Conservation (phyloP, 1,140 invertebrate species). For the Drosophila micromelanica region DNA sequence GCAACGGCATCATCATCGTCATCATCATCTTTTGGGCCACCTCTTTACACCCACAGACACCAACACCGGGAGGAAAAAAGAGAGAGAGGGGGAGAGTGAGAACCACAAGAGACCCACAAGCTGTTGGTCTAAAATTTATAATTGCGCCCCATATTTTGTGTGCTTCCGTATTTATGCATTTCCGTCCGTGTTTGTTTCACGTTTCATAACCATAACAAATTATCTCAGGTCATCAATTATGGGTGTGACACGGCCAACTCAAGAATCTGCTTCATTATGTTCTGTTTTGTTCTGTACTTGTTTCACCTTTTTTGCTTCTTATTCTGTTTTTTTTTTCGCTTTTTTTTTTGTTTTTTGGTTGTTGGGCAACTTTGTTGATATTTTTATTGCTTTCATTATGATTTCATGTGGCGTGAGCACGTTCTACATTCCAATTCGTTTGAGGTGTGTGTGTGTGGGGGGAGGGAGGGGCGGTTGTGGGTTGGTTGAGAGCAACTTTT, state of each 20-base stretch:
- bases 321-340: constrained; percentile 21
- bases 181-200: constrained; percentile 60
- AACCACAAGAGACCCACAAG: constrained; percentile 11
- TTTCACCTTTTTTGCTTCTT: constrained; percentile 16
- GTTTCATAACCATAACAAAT: constrained; percentile 76
- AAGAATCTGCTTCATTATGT: constrained; percentile 20
- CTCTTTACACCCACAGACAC: background rate
- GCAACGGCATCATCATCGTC: constrained; percentile 6
- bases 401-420: constrained; percentile 72
- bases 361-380: constrained; percentile 58
- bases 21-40: background rate
- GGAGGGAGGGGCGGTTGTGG: no score
- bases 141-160: constrained; percentile 65
- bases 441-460: background rate
- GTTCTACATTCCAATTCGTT: constrained; percentile 40
- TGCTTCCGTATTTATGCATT: constrained; percentile 43
- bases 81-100: background rate
- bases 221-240: constrained; percentile 82
- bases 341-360: constrained; percentile 38
- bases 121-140: constrained; percentile 54
- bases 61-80: background rate
- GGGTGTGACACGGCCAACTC: constrained; percentile 51
- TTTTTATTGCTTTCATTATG: constrained; percentile 82
- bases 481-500: constrained; percentile 17
- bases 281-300: constrained; percentile 17